Base-by-base conservation (phyloP, 2,888 invertebrate species). In the Ophion slaviceki region DNA sequence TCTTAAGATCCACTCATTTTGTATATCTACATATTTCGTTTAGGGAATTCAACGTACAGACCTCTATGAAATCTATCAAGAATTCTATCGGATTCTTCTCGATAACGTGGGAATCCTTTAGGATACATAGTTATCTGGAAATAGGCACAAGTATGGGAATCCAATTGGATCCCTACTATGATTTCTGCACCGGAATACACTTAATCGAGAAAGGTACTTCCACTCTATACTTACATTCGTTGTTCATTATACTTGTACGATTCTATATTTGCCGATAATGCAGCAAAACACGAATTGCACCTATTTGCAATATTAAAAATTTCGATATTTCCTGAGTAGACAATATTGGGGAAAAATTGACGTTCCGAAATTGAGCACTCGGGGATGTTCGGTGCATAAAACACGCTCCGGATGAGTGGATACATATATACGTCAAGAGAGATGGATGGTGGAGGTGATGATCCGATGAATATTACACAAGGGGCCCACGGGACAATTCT, bases 191-290 rank as follows among this genome's bases (percentile, higher is more conserved):
- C 47, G 47, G 11, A 11, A 61, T 14, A 61, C 6, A 20, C 32
- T 64, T 45, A 53, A 53, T n/a, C 53, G 36, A 66, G 8, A 4
- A 36, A 76, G 20, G 66, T 57, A 66, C 28, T 66, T 76, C 66
- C 11, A 53, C 36, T 53, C 53, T 0, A 17, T 17, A 53, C 14
- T 53, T 53, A 14, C 17, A 53, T 53, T 53, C 17, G 5, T 53
- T 14, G 53, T 17, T 17, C 17, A 53, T 53, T 53, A 17, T 53
- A 17, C 17, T 17, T 14, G 17, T 5, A 17, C 17, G 17, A 17
- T 14, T 53, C 53, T 17, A 17, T 14, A 17, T 53, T 53, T 17
- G 53, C 53, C 14, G 53, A 53, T 17, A 53, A 53, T 53, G 14
- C 17, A 17, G 4, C 17, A 53, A 53, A 2, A 17, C 17, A 53